These are phyloP conservation scores for Sphenodon punctatus DNA, from an alignment of 2,797 vertebrate genomes.

Conservation along the genomic window DNA sequence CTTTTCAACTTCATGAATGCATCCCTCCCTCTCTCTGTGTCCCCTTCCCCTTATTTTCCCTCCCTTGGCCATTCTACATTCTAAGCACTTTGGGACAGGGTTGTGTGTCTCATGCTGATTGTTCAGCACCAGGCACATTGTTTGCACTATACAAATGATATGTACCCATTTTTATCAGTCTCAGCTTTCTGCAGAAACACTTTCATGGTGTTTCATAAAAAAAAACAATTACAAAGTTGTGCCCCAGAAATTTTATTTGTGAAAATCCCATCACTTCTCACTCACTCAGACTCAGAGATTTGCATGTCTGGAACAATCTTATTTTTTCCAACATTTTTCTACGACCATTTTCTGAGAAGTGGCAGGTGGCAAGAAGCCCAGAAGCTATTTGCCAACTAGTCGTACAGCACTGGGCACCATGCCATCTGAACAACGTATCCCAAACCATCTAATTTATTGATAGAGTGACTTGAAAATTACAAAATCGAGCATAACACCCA, in stretches of 20 bases:
- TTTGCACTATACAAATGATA: too few species aligned
- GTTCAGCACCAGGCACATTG: too few species aligned
- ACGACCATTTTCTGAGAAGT: conserved; percentile 49
- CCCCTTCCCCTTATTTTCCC: too few species aligned
- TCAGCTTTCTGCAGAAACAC: conserved; percentile 22
- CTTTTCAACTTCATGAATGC: too few species aligned
- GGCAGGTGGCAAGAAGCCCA: conserved; percentile 62
- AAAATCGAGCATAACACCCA: not conserved
- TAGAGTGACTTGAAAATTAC: conserved; percentile 56
- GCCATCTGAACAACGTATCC: conserved; percentile 58
- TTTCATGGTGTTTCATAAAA: conserved; percentile 53
- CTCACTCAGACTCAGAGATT: conserved; percentile 42
- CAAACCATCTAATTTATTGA: conserved; percentile 37
- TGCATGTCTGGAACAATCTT: conserved; percentile 61
- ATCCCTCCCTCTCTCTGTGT: too few species aligned
- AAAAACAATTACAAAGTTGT: not conserved
- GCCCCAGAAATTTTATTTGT: conserved; percentile 54
- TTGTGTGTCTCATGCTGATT: too few species aligned
- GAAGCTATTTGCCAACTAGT: conserved; percentile 52
- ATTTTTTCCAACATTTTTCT: conserved; percentile 65
- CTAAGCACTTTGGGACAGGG: too few species aligned
- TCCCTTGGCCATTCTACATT: too few species aligned
- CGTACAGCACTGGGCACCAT: conserved; percentile 56
- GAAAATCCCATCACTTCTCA: conserved; percentile 53
- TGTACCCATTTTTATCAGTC: not conserved